phyloP scores from a whole-genome alignment of 1,140 invertebrate genomes.

The Drosophila leontia region DNA sequence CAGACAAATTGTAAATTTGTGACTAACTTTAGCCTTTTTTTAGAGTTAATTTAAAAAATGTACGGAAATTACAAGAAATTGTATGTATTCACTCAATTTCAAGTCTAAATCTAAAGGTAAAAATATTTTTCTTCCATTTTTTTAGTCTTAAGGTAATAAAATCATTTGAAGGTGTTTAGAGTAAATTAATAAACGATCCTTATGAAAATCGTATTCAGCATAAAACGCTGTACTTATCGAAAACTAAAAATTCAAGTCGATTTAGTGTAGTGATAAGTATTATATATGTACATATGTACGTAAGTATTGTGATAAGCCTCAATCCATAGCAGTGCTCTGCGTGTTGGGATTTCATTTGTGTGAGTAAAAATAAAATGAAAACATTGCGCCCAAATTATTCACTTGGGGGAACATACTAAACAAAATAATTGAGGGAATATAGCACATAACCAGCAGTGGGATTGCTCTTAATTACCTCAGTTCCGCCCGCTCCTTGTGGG shows the following conservation, averaged over 20 bases:
- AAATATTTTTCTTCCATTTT: neutral
- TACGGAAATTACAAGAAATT: too few relatives aligned
- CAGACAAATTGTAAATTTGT: too few relatives aligned
- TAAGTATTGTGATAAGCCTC: neutral
- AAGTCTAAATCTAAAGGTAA: neutral
- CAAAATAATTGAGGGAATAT: neutral
- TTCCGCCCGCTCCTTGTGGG: slow-evolving; percentile 86
- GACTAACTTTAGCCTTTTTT: too few relatives aligned
- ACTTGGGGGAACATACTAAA: slow-evolving; percentile 1
- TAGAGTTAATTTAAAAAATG: too few relatives aligned
- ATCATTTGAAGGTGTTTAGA: neutral
- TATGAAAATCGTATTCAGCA: neutral
- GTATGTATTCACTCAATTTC: neutral
- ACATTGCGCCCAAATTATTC: neutral
- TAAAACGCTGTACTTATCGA: neutral
- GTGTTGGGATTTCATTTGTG: neutral
- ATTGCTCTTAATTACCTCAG: slow-evolving; percentile 85
- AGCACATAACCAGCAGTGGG: neutral
- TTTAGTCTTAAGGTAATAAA: neutral
- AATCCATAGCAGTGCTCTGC: neutral
- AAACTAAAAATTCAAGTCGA: neutral
- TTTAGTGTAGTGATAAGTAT: neutral
- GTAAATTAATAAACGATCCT: neutral
- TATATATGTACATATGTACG: neutral
- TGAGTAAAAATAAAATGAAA: neutral